Conservation (phyloP, 2,888 invertebrate species). For the Noctua janthe region DNA sequence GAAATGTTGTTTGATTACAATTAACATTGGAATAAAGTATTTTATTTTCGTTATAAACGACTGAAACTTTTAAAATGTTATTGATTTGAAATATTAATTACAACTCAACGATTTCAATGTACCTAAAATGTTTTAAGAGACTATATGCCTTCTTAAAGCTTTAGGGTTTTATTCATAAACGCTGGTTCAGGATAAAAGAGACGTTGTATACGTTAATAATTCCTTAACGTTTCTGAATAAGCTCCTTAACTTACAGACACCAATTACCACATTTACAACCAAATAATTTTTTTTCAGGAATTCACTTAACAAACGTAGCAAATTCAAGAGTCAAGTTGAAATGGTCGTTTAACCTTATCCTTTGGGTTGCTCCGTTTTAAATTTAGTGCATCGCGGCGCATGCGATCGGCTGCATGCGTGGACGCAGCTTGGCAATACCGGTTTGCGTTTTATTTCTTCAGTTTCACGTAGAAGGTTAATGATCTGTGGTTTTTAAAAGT, state of each 20-base stretch:
- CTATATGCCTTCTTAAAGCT: neutral
- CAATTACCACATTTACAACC: neutral
- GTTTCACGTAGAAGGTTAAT: conserved; percentile 29
- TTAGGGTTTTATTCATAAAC: neutral
- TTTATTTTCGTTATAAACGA: neutral
- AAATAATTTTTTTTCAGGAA: conserved; percentile 1
- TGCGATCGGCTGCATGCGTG: conserved; percentile 76
- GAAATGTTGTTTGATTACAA: conserved; percentile 15
- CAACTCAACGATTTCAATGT: neutral
- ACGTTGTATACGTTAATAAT: neutral
- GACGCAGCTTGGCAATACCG: conserved; percentile 66
- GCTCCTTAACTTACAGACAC: neutral
- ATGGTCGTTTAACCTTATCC: conserved; percentile 65
- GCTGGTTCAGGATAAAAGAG: neutral
- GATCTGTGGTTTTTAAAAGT: conserved; percentile 17
- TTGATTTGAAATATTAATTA: conserved; percentile 3
- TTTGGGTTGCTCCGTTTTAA: conserved; percentile 72
- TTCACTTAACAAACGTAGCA: neutral
- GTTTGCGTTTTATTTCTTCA: conserved; percentile 53
- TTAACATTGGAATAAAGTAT: neutral
- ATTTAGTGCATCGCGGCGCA: conserved; percentile 82
- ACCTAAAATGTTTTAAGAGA: neutral
- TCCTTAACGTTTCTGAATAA: neutral
- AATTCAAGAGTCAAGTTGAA: conserved; percentile 54
- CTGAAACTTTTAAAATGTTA: conserved; percentile 1